Conservation (phyloP, 2,113 vertebrate species). For the Brachyhypopomus gauderio region DNA sequence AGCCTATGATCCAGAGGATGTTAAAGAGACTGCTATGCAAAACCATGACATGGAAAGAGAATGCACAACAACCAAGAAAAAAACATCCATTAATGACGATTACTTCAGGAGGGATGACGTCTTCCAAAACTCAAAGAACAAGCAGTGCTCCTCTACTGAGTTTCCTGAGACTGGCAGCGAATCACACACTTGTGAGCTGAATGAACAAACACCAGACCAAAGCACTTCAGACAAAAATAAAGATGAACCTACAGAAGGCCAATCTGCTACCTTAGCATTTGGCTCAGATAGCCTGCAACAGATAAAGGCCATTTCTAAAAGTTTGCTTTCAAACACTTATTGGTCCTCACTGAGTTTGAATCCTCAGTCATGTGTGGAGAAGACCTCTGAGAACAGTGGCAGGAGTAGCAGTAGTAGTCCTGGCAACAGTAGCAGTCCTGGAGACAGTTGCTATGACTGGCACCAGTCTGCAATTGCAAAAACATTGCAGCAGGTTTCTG, state of each 20-base stretch:
- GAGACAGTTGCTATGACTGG: slow-evolving; percentile 90
- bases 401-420: slow-evolving; percentile 77
- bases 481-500: slow-evolving; percentile 90
- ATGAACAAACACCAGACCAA: slow-evolving; percentile 90
- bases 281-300: slow-evolving; percentile 91
- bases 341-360: slow-evolving; percentile 93
- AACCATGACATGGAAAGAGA: slow-evolving; percentile 82
- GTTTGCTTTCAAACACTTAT: slow-evolving; percentile 93
- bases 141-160: slow-evolving; percentile 86
- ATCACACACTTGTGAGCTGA: slow-evolving; percentile 91
- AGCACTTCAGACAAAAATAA: slow-evolving; percentile 86
- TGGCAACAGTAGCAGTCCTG: slow-evolving; percentile 59
- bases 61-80: slow-evolving; percentile 76
- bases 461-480: slow-evolving; percentile 97
- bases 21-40: slow-evolving; percentile 80
- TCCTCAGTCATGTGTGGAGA: slow-evolving; percentile 80
- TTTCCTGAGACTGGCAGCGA: slow-evolving; percentile 95
- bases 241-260: slow-evolving; percentile 73
- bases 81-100: slow-evolving; percentile 78
- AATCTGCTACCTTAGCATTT: slow-evolving; percentile 75
- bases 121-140: slow-evolving; percentile 78
- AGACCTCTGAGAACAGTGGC: slow-evolving; percentile 85
- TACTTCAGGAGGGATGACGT: slow-evolving; percentile 56
- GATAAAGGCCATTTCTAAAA: slow-evolving; percentile 98
- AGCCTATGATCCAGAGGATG: slow-evolving; percentile 94